A percentile compares a stretch with the other conserved stretches of the same genome.
Evolutionary conservation across 2,113 vertebrate genomes (phyloP).

Genomic region (Lepus timidus): DNA sequence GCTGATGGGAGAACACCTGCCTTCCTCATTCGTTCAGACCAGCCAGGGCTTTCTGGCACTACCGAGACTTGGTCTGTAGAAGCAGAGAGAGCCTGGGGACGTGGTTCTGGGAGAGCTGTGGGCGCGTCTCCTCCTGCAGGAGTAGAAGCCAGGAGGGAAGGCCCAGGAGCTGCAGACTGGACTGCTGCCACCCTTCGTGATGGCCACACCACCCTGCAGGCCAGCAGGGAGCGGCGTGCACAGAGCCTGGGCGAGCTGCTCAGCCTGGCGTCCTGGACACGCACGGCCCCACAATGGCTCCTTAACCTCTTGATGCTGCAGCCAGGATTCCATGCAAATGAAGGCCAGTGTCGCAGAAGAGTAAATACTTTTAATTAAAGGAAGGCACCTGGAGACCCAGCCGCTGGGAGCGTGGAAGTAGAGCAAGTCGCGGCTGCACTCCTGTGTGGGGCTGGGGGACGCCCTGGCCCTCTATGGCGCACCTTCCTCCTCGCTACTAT

Average conservation of each 20-base stretch:
- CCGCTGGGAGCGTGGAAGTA: neutral
- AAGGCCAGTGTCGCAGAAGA: conserved; percentile 54
- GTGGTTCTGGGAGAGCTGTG: too few species aligned
- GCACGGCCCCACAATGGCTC: neutral
- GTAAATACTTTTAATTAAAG: conserved; percentile 74
- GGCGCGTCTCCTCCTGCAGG: neutral
- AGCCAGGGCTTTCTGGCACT: neutral
- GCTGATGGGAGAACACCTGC: neutral
- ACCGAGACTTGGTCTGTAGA: accelerated
- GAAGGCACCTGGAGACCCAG: conserved; percentile 52
- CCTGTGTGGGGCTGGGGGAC: neutral
- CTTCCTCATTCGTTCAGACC: neutral
- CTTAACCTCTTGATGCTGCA: conserved; percentile 44
- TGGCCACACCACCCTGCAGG: neutral
- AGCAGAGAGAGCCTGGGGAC: neutral
- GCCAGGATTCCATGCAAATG: conserved; percentile 56
- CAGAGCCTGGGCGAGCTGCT: neutral
- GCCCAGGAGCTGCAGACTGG: neutral
- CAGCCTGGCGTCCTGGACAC: neutral
- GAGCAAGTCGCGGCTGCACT: neutral
- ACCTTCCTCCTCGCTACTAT: neutral
- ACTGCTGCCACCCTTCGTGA: neutral
- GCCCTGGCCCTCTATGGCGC: accelerated
- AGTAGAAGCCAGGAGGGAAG: neutral
- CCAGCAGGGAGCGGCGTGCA: neutral